phyloP scores from a whole-genome alignment of 2,888 invertebrate species.

The Drosophila tanythrix region DNA sequence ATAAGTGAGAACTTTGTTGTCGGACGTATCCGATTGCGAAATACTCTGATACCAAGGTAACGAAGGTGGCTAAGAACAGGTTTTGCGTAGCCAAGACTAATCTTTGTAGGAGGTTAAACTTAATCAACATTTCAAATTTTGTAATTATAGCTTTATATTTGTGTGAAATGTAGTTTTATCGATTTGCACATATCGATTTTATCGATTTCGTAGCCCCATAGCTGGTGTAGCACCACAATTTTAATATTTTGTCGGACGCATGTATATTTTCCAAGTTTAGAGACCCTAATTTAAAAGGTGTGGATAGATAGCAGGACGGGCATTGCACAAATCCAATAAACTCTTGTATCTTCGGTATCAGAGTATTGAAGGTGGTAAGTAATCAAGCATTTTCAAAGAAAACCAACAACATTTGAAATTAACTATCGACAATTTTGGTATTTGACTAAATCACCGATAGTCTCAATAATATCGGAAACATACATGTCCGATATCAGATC shows the following conservation, averaged over 20 bases:
- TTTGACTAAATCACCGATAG: background rate
- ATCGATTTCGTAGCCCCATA: background rate
- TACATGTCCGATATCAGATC: background rate
- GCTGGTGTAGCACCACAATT: background rate
- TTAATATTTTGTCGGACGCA: background rate
- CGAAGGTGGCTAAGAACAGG: background rate
- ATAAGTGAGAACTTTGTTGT: background rate
- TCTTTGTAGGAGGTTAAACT: background rate
- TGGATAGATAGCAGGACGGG: background rate
- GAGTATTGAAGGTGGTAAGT: background rate
- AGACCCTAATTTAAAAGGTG: background rate
- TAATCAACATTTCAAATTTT: background rate
- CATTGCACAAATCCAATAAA: background rate
- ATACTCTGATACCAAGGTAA: background rate
- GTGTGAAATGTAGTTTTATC: background rate
- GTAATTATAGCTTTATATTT: background rate
- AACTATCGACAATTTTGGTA: background rate
- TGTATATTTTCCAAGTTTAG: background rate
- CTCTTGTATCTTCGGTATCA: background rate
- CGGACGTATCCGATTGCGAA: background rate
- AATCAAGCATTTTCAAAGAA: background rate
- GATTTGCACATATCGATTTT: background rate
- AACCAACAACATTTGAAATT: background rate
- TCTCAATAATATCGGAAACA: background rate
- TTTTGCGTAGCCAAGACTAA: background rate